A percentile compares a stretch with the other conserved stretches of the same genome.
These are phyloP conservation scores for Tor tambroides DNA, from an alignment of 2,113 vertebrate genomes.

Conservation along the genomic window DNA sequence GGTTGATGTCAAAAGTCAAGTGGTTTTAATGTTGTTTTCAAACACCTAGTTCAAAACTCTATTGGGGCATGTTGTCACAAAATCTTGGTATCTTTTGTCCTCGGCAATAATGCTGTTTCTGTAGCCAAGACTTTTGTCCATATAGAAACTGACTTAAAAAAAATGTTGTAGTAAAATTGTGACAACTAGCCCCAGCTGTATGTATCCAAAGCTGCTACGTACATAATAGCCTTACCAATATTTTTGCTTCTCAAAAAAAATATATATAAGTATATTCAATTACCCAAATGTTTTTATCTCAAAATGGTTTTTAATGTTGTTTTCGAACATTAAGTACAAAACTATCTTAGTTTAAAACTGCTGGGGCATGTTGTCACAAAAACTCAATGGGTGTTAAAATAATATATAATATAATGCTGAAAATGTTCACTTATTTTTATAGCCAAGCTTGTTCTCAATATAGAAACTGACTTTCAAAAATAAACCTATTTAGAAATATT, in stretches of 20 bases:
- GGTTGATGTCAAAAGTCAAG: neutral
- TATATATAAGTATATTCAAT: neutral
- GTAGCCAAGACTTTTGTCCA: neutral
- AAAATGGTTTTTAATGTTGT: too few species aligned
- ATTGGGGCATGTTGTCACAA: neutral
- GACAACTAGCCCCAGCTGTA: neutral
- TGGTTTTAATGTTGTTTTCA: neutral
- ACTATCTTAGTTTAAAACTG: neutral
- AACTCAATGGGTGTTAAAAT: neutral
- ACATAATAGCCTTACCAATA: neutral
- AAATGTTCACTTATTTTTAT: neutral
- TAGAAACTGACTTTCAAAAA: neutral
- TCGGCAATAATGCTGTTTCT: neutral
- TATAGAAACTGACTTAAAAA: neutral
- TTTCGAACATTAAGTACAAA: too few species aligned
- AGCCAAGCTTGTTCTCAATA: neutral
- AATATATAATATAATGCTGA: neutral
- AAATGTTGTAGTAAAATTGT: neutral
- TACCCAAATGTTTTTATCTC: neutral
- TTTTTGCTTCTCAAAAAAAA: too few species aligned
- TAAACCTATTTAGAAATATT: neutral
- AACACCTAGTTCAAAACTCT: neutral
- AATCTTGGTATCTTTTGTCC: neutral
- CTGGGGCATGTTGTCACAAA: neutral
- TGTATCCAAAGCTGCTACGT: neutral